phyloP scores from a whole-genome alignment of 2,113 vertebrate genomes.

The Leptocoma aspasia region DNA sequence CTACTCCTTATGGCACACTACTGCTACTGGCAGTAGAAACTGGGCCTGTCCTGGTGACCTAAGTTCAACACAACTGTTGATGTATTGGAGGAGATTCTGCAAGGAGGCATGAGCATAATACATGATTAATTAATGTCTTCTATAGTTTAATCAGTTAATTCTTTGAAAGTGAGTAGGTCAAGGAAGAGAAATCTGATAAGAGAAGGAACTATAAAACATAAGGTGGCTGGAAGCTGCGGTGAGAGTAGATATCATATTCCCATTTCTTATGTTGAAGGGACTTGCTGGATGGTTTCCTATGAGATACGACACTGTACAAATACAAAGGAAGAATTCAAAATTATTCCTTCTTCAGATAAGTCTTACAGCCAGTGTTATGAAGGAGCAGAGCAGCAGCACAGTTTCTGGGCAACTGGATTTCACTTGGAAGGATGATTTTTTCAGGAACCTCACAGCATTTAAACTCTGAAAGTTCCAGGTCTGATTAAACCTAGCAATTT shows the following conservation, averaged over 20 bases:
- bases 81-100: background rate
- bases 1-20: background rate
- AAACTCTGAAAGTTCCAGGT: background rate
- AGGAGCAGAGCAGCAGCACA: background rate
- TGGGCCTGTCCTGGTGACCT: background rate
- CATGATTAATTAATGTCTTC: background rate
- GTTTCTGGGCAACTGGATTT: background rate
- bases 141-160: background rate
- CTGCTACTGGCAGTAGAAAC: background rate
- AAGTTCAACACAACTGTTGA: background rate
- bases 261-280: background rate
- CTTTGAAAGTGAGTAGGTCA: background rate
- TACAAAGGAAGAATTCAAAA: background rate
- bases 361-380: background rate
- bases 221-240: background rate
- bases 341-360: background rate
- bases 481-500: background rate
- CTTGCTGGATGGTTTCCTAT: background rate
- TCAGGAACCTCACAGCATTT: background rate
- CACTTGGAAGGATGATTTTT: background rate
- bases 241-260: background rate
- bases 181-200: background rate
- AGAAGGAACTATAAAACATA: background rate
- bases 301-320: rapidly evolving
- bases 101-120: background rate